Evolutionary conservation across 2,113 vertebrate species (phyloP), one percentile per base, ranked within the genome.

Genomic region (Meriones unguiculatus): DNA sequence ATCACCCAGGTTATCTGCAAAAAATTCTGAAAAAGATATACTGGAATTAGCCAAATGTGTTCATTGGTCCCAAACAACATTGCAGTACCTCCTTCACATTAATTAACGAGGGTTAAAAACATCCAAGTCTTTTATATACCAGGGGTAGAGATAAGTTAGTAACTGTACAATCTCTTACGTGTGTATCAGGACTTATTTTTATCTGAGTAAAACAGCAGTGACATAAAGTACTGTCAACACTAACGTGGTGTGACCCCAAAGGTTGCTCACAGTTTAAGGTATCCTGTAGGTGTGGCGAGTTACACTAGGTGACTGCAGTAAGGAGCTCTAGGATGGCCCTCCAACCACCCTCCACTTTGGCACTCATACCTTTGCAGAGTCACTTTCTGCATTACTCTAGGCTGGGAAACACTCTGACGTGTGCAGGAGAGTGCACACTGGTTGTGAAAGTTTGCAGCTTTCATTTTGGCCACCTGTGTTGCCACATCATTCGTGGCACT

Each of bases 1-100:
- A 97, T 99, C 99, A 0, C 99, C 99, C 98, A 99, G 89, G 97
- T 99, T 99, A 97, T 99, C 99, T 0, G 99, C 99, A 98, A 99
- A 99, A 98, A 99, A 99, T 94, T 99, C 99, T 99, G 98, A 81
- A n/a, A 94, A 87, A 50, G 85, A 89, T 67, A 84, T n/a, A 69
- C 18, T 95, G 59, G 38, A 90, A 94, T 96, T 78, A 95, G 89
- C 13, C 35, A 96, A 77, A 96, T 76, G 11, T 89, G 62, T 70
- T 50, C 93, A 78, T 50, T 35, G n/a, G 15, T 76, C 93, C n/a
- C 89, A 67, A 78, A 75, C 28, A 65, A n/a, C 25, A 64, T 78
- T 81, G 86, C 92, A 80, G 86, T 78, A 86, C 7, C 6, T 92
- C 17, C 17, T 76, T 77, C 65, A 50, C 10, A 32, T 46, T 65